Conservation (phyloP, 2,888 invertebrate genomes). For the Scaptomyza tumidula region DNA sequence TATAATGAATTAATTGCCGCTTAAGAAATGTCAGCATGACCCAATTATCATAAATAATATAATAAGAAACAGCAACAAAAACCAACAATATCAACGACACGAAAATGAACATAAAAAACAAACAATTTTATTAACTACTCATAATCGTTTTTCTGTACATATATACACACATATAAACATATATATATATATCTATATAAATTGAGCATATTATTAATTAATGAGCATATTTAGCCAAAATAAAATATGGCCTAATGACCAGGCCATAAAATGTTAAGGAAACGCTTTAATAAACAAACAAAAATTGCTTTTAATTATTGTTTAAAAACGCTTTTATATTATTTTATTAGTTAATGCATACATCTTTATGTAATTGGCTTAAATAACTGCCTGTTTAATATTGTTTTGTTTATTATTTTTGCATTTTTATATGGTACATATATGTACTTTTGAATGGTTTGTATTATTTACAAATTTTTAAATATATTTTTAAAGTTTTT, state of each 20-base stretch:
- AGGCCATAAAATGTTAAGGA: not conserved
- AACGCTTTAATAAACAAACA: not conserved
- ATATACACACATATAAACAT: slow-evolving; percentile 8
- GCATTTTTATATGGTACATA: too few relatives aligned
- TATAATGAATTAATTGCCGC: slow-evolving; percentile 50
- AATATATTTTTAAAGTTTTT: too few relatives aligned
- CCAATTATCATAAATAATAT: slow-evolving; percentile 59
- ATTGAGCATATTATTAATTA: slow-evolving; percentile 30
- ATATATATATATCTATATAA: not conserved
- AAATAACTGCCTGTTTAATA: too few relatives aligned
- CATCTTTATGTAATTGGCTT: too few relatives aligned
- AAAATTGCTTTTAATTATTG: not conserved
- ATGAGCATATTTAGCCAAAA: slow-evolving; percentile 19
- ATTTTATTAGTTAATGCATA: not conserved
- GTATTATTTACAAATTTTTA: too few relatives aligned
- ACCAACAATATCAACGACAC: too few relatives aligned
- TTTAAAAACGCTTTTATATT: not conserved
- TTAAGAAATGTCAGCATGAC: slow-evolving; percentile 61
- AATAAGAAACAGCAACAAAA: not conserved
- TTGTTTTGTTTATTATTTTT: too few relatives aligned
- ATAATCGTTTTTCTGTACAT: slow-evolving; percentile 15
- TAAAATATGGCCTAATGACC: not conserved
- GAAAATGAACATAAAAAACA: slow-evolving; percentile 17
- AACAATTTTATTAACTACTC: slow-evolving; percentile 33
- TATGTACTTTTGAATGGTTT: too few relatives aligned